Conservation (phyloP, 2,888 invertebrate genomes). For the Caenorhabditis becei region DNA sequence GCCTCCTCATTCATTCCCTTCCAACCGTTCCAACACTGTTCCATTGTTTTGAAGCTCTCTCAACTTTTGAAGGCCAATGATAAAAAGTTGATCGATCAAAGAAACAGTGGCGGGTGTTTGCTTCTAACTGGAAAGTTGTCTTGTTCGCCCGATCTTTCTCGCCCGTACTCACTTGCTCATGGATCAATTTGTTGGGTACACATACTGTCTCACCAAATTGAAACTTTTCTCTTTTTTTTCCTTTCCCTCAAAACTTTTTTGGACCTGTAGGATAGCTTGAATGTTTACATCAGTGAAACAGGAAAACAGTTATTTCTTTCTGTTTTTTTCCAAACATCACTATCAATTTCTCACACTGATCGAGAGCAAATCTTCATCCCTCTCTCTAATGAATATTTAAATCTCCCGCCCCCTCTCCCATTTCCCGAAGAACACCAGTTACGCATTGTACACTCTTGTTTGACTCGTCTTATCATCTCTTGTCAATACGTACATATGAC, state of each 20-base stretch:
- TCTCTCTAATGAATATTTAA: no score
- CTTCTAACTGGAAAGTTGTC: constrained; percentile 36
- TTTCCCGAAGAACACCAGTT: constrained; percentile 1
- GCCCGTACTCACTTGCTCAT: constrained; percentile 27
- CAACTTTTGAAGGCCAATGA: no score
- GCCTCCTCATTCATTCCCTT: neutral
- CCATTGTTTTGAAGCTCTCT: neutral
- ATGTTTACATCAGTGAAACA: no score
- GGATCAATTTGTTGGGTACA: constrained; percentile 31
- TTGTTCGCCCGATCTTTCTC: constrained; percentile 17
- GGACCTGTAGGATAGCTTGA: no score
- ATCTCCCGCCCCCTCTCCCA: neutral
- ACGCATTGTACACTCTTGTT: constrained; percentile 29
- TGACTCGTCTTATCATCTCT: constrained; percentile 19
- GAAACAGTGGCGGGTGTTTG: constrained; percentile 6
- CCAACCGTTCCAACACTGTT: neutral
- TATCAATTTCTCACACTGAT: no score
- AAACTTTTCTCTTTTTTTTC: neutral
- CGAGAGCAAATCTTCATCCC: no score
- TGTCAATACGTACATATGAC: constrained; percentile 29
- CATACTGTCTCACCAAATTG: neutral
- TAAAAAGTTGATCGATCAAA: constrained; percentile 4
- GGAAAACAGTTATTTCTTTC: no score
- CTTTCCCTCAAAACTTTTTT: constrained; percentile 2
- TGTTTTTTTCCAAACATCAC: no score